phyloP scores from a whole-genome alignment of 2,888 invertebrate genomes.

The Ophion slaviceki region DNA sequence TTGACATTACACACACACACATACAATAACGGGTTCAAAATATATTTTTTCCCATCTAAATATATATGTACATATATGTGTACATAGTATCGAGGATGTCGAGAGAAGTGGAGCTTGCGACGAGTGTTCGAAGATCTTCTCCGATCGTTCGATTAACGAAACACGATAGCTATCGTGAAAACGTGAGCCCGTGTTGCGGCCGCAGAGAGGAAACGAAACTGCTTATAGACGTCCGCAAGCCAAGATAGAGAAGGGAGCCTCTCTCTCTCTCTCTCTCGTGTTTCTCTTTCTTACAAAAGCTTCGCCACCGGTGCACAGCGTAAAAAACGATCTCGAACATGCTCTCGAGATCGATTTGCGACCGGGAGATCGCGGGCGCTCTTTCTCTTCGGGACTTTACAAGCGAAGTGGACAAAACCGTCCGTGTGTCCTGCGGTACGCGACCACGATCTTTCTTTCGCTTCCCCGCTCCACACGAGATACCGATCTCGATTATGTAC shows the following conservation, averaged over 20 bases:
- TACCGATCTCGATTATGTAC: slow-evolving; percentile 43
- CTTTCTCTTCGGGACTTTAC: slow-evolving; percentile 29
- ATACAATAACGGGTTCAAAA: no score
- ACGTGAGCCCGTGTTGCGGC: slow-evolving; percentile 50
- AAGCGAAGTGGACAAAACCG: slow-evolving; percentile 35
- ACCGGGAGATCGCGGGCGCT: slow-evolving; percentile 37
- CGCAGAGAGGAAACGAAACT: slow-evolving; percentile 22
- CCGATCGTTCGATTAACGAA: slow-evolving; percentile 65
- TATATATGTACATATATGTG: neutral
- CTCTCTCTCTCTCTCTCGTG: slow-evolving; percentile 18
- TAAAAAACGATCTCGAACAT: slow-evolving; percentile 34
- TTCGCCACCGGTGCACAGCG: slow-evolving; percentile 17
- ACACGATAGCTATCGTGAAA: slow-evolving; percentile 62
- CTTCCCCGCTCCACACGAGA: slow-evolving; percentile 2
- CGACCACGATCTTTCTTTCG: slow-evolving; percentile 3
- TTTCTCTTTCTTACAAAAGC: slow-evolving; percentile 3
- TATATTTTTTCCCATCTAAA: neutral
- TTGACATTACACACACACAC: no score
- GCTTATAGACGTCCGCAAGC: slow-evolving; percentile 22
- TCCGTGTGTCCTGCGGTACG: slow-evolving; percentile 15
- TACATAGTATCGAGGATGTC: neutral
- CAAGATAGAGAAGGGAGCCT: slow-evolving; percentile 8
- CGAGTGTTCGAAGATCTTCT: slow-evolving; percentile 45
- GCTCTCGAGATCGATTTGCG: slow-evolving; percentile 60
- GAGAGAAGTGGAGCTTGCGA: slow-evolving; percentile 15